phyloP scores from a whole-genome alignment of 2,888 invertebrate genomes.

The Philonicus albiceps region DNA sequence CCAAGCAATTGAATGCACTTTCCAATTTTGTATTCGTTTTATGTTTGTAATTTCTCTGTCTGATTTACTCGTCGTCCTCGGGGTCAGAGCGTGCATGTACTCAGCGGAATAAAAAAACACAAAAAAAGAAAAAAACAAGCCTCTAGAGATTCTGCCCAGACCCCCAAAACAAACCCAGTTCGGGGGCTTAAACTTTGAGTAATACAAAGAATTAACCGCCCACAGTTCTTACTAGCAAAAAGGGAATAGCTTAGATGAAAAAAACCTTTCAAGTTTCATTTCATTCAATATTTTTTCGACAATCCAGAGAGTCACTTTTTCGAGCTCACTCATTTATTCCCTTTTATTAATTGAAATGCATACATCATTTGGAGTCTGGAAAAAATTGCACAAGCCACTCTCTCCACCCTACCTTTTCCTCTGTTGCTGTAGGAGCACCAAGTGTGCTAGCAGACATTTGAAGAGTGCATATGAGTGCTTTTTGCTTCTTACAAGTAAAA shows the following conservation, averaged over 20 bases:
- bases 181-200: neutral
- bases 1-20: conserved; percentile 5
- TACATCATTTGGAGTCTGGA: neutral
- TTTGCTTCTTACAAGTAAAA: neutral
- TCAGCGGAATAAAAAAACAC: too few relatives aligned
- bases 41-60: neutral
- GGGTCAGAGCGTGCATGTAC: neutral
- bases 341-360: neutral
- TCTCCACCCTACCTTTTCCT: too few relatives aligned
- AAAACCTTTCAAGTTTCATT: neutral
- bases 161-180: too few relatives aligned
- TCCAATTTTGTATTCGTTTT: neutral
- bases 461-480: neutral
- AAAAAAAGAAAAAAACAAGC: too few relatives aligned
- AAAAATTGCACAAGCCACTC: neutral
- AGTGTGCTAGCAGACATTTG: neutral
- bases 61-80: neutral
- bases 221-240: neutral
- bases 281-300: neutral
- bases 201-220: neutral
- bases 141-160: too few relatives aligned
- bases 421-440: neutral
- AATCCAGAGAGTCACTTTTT: neutral
- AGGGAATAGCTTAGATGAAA: neutral
- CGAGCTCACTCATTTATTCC: neutral